Base-by-base conservation (phyloP, 2,888 invertebrate genomes). In the Phytoseiulus persimilis region DNA sequence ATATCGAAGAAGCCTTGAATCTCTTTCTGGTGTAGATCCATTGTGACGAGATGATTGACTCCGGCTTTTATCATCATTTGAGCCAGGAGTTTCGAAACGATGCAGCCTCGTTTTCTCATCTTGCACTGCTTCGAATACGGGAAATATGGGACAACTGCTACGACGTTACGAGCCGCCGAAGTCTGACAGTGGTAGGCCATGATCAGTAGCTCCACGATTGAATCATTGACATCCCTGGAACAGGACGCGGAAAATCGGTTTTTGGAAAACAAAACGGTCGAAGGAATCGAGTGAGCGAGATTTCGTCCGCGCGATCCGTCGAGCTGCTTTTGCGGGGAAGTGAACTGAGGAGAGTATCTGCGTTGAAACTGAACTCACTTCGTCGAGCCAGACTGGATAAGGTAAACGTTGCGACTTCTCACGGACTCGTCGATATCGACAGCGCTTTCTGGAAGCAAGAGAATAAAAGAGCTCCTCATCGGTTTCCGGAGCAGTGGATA, bases 181-280 rank as follows among this genome's bases (percentile, higher is more conserved):
- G 99, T 99, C 93, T 98, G 98, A 93, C 99, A 99, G 83, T 99
- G 99, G 93, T 99, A 99, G 5, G 99, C 98, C 96, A 99, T 97
- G 91, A 99, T 98, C 91, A 99, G 94, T 91, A 99, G 94, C 93
- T 99, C 99, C 99, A 99, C 99, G 91, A 99, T 98, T 92, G 98
- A 98, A 93, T 99, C 99, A 93, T 99, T 99, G 23, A 98, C 98
- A 94, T 99, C 98, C 93, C 97, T 97, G 93, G 90, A 94, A 93
- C 90, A 84, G 5, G 31, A 39, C 33, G 32, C 87, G 65, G n/a
- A 23, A 32, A 28, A 84, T 6, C 3, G 90, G 5, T 14, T 84
- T 31, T 5, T 9, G 83, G 6, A 83, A 23, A 31, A 83, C n/a
- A n/a, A n/a, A 31, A 83, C 83, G 83, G 14, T 83, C 31, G n/a